Evolutionary conservation across 2,113 vertebrate genomes (phyloP).

Genomic region (Nibea coibor): DNA sequence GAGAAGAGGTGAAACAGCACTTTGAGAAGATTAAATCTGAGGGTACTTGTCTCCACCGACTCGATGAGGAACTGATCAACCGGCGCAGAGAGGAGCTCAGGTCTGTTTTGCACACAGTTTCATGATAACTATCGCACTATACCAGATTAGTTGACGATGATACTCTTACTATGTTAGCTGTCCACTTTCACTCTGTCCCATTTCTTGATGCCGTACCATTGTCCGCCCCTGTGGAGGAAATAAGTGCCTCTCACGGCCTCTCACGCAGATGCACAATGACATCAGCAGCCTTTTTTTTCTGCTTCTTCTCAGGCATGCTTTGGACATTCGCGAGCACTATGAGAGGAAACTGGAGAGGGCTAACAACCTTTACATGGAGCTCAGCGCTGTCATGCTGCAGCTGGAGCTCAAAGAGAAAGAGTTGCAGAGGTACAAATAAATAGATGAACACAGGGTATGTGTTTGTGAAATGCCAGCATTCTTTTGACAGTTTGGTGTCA

Average conservation of each 20-base stretch:
- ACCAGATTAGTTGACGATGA: background rate
- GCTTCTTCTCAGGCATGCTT: constrained; percentile 87
- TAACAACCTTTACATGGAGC: constrained; percentile 98
- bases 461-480: background rate
- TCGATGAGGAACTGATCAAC: constrained; percentile 97
- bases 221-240: constrained; percentile 21
- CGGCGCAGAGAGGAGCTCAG: constrained; percentile 95
- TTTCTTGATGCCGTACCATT: constrained; percentile 41
- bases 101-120: constrained; percentile 71
- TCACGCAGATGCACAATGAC: constrained; percentile 61
- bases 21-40: constrained; percentile 99
- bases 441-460: background rate
- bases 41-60: constrained; percentile 95
- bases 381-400: constrained; percentile 96
- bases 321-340: constrained; percentile 98
- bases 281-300: constrained; percentile 34
- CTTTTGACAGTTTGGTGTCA: background rate
- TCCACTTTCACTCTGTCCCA: constrained; percentile 21
- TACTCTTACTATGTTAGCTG: background rate
- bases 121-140: background rate
- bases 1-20: constrained; percentile 97
- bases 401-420: constrained; percentile 97
- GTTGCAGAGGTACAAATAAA: constrained; percentile 86
- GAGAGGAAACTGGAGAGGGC: constrained; percentile 96
- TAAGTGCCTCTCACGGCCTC: constrained; percentile 14